A percentile compares a stretch with the other conserved stretches of the same genome.
Conservation (phyloP, 2,113 vertebrate species). For the Crypturellus undulatus region DNA sequence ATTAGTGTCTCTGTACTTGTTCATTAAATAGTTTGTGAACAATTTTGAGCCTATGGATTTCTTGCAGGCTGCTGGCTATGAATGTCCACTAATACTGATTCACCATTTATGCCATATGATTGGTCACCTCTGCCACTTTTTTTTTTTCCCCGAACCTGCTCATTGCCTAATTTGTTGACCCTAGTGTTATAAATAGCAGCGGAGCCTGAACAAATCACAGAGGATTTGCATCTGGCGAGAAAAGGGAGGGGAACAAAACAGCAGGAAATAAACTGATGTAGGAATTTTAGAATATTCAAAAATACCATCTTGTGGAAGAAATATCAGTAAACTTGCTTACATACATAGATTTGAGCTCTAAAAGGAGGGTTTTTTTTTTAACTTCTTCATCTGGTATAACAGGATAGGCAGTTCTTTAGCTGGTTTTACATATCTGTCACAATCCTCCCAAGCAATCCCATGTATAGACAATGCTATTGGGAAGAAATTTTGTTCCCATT, state of each 20-base stretch:
- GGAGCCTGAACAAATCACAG: background rate
- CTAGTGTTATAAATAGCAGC: background rate
- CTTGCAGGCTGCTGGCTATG: slow-evolving; percentile 36
- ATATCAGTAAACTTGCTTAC: background rate
- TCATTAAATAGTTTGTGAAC: slow-evolving; percentile 33
- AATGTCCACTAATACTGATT: slow-evolving; percentile 50
- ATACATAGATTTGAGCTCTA: background rate
- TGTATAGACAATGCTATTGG: background rate
- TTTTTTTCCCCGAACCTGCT: background rate
- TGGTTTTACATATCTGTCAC: background rate
- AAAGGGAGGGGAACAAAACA: background rate
- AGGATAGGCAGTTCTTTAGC: background rate
- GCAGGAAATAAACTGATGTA: background rate
- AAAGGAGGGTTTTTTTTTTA: background rate
- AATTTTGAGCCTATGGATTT: slow-evolving; percentile 38
- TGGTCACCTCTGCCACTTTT: slow-evolving; percentile 16
- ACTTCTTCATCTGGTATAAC: background rate
- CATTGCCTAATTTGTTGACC: slow-evolving; percentile 34
- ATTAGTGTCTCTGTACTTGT: slow-evolving; percentile 14
- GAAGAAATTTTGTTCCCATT: background rate
- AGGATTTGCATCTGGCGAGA: background rate
- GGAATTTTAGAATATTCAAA: background rate
- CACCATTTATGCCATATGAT: slow-evolving; percentile 16
- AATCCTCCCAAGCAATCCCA: background rate
- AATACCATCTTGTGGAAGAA: background rate